Base-by-base conservation (phyloP, 2,888 invertebrate genomes). In the Sabellastarte sp. region DNA sequence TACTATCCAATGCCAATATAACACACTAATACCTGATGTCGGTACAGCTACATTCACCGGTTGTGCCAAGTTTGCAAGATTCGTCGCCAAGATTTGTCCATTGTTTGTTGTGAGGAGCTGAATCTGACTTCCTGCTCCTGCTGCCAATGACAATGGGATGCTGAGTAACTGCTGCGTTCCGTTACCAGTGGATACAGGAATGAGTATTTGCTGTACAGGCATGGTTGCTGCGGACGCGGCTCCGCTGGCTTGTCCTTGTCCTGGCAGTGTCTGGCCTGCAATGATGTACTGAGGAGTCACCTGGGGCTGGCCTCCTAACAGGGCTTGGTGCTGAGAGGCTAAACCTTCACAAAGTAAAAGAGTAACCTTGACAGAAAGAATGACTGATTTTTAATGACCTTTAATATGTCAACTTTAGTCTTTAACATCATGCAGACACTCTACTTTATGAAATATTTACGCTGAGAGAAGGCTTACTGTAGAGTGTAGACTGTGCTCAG, bases 151-250 rank as follows among this genome's bases (percentile, higher is more conserved):
- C 29, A 95, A 93, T 1, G 95, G 95, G 82, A 96, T 95, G 73
- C 95, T 95, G 76, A 96, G 87, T 81, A 96, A 94, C 78, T 95
- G 95, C 86, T 96, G 96, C 60, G 95, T 92, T 61, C 94, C 93
- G 82, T 95, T 91, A 75, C 95, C 94, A 89, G 94, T 93, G 68
- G 95, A 93, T 62, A 95, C 95, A 60, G 95, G 95, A 86, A 96
- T 95, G 77, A 95, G 89, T 64, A 96, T 88, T 82, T 95, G 95
- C 67, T 81, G 80, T 29, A 82, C 75, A n/a, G 79, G 76, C 20
- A 78, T 64, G 3, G 75, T 70, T 50, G 70, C 65, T 2, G 52
- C 63, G 2, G 53, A 24, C 15, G 51, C 28, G 4, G 57, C 57
- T 33, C 33, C 28, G 50, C 59, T 30, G 1, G 28, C 59, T 59